These are phyloP conservation scores for Holacanthus passer DNA, from an alignment of 2,113 vertebrate species.

Conservation along the genomic window DNA sequence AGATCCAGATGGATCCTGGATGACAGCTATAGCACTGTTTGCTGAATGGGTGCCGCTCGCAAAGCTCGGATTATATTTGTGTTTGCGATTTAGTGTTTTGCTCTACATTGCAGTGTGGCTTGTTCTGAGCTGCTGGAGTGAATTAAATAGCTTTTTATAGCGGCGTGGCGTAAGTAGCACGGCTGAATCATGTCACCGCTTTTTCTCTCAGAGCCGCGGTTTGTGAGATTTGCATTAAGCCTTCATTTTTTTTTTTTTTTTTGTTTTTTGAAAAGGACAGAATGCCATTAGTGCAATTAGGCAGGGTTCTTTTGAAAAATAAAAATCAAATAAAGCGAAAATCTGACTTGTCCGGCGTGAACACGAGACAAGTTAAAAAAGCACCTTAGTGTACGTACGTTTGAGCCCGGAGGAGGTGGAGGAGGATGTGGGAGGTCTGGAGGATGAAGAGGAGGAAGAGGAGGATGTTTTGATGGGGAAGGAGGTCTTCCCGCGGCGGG, in stretches of 20 bases:
- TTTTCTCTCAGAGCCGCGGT: not conserved
- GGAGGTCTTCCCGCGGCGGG: constrained; percentile 93
- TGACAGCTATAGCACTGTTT: constrained; percentile 37
- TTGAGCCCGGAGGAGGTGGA: constrained; percentile 91
- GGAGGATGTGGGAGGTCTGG: constrained; percentile 89
- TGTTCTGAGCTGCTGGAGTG: constrained; percentile 51
- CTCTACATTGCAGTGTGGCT: constrained; percentile 40
- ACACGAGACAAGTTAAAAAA: constrained; percentile 20
- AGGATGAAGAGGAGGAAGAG: constrained; percentile 85
- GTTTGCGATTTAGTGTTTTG: constrained; percentile 48
- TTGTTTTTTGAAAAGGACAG: constrained; percentile 30
- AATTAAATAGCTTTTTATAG: constrained; percentile 67
- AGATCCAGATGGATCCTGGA: constrained; percentile 56
- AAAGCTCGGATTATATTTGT: constrained; percentile 53
- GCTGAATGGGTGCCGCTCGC: constrained; percentile 24
- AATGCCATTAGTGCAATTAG: constrained; percentile 58
- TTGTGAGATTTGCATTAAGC: constrained; percentile 54
- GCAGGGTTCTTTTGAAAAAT: not conserved
- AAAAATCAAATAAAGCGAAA: not conserved
- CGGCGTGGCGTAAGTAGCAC: constrained; percentile 11
- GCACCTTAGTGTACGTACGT: constrained; percentile 84
- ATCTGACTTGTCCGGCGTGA: not conserved
- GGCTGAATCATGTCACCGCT: constrained; percentile 37
- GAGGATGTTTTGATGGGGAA: constrained; percentile 92
- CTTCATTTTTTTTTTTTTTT: not conserved